A percentile compares a stretch with the other conserved stretches of the same genome.
These are phyloP conservation scores for Cettia cetti DNA, from an alignment of 2,113 vertebrate genomes.

Conservation along the genomic window DNA sequence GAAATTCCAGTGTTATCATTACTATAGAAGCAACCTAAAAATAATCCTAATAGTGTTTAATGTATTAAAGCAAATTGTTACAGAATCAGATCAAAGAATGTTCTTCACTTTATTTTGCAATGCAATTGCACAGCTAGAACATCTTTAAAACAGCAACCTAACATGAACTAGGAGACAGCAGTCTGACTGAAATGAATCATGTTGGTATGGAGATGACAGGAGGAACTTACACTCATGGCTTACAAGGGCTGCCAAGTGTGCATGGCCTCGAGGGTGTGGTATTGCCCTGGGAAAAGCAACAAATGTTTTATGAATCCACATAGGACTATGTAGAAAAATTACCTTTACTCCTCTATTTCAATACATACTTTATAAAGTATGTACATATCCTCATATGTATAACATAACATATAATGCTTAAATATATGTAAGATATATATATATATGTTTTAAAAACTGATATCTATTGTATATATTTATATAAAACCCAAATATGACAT, in stretches of 20 bases:
- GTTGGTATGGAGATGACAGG: not conserved
- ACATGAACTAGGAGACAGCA: not conserved
- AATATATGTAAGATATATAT: not conserved
- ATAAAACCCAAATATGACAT: not conserved
- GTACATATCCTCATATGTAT: not conserved
- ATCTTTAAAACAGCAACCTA: not conserved
- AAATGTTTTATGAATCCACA: not conserved
- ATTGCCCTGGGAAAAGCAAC: slow-evolving; percentile 83
- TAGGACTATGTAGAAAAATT: not conserved
- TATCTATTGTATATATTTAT: not conserved
- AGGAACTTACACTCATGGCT: slow-evolving; percentile 91
- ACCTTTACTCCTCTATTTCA: not conserved
- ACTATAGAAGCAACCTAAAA: not conserved
- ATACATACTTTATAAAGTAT: not conserved
- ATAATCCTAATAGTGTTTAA: not conserved
- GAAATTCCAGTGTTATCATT: not conserved
- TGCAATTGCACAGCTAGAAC: not conserved
- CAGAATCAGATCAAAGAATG: not conserved
- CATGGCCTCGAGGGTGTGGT: slow-evolving; percentile 94
- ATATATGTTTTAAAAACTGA: not conserved
- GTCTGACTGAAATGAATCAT: not conserved
- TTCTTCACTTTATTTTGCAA: not conserved
- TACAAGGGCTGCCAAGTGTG: slow-evolving; percentile 92
- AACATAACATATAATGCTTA: not conserved
- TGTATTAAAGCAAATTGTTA: not conserved